Percentiles rank a stretch among this genome's conserved stretches.
These are phyloP conservation scores for Euproctis similis DNA, from an alignment of 2,888 invertebrate species.

Conservation along the genomic window DNA sequence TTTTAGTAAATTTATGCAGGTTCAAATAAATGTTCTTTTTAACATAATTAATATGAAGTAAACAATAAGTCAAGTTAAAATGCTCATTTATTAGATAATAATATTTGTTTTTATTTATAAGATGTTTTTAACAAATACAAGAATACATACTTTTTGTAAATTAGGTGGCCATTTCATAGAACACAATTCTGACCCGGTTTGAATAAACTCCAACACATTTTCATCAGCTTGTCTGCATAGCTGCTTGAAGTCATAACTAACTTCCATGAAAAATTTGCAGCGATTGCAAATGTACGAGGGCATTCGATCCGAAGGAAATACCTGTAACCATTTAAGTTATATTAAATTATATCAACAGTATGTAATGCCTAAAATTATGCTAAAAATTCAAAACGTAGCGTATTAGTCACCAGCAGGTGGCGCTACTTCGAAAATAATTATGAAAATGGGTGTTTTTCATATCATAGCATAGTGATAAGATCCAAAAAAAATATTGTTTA, in stretches of 20 bases:
- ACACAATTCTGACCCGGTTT: slow-evolving; percentile 77
- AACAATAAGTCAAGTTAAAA: no score
- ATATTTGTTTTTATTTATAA: no score
- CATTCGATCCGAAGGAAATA: slow-evolving; percentile 82
- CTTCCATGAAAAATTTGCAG: slow-evolving; percentile 80
- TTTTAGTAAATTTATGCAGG: no score
- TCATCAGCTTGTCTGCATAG: slow-evolving; percentile 85
- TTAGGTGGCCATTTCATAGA: slow-evolving; percentile 64
- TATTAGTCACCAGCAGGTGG: slow-evolving; percentile 21
- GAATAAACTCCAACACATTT: slow-evolving; percentile 79
- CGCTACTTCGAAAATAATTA: slow-evolving; percentile 17
- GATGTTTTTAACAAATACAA: no score
- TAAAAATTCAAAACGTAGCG: neutral
- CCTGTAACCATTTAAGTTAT: slow-evolving; percentile 42
- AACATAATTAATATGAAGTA: no score
- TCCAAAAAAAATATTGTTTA: no score
- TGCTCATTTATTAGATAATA: no score
- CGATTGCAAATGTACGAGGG: slow-evolving; percentile 82
- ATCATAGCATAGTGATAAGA: no score
- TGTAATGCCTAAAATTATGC: neutral
- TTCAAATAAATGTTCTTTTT: no score
- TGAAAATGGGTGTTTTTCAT: no score
- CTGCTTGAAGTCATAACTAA: slow-evolving; percentile 83
- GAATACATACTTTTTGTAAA: slow-evolving; percentile 50
- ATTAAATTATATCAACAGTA: neutral